These are phyloP conservation scores for Styela plicata DNA, from an alignment of 23 tunicate genomes.

Conservation along the genomic window DNA sequence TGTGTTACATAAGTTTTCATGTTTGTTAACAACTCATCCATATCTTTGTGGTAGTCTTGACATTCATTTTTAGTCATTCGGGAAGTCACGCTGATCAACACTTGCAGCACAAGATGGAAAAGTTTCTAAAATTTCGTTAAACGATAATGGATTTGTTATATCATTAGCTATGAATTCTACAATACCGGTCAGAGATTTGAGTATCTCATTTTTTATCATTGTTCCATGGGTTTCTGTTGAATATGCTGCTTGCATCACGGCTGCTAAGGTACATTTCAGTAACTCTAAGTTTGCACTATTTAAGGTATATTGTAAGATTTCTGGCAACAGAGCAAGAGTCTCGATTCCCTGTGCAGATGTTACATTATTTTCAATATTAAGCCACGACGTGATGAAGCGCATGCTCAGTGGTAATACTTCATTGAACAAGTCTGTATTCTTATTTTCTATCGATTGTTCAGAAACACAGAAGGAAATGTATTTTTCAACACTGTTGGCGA, in stretches of 20 bases:
- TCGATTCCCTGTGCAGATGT: constrained; percentile 37
- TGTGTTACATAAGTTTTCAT: neutral
- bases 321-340: constrained; percentile 1
- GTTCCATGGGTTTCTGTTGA: neutral
- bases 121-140: neutral
- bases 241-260: constrained; percentile 21
- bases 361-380: constrained; percentile 48
- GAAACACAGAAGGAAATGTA: neutral
- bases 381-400: constrained; percentile 49
- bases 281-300: neutral
- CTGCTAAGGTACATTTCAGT: constrained; percentile 47
- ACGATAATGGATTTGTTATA: too few species aligned
- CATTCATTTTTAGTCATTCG: neutral
- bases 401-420: constrained; percentile 18
- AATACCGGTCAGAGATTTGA: neutral
- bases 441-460: neutral
- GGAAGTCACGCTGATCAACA: neutral
- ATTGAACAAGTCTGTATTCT: neutral
- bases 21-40: neutral
- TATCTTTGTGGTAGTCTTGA: neutral
- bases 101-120: neutral
- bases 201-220: neutral
- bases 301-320: constrained; percentile 7
- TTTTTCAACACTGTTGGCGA: constrained; percentile 22
- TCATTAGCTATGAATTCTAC: neutral